Conservation (phyloP, 1,140 invertebrate genomes). For the Mactra quadrangularis region DNA sequence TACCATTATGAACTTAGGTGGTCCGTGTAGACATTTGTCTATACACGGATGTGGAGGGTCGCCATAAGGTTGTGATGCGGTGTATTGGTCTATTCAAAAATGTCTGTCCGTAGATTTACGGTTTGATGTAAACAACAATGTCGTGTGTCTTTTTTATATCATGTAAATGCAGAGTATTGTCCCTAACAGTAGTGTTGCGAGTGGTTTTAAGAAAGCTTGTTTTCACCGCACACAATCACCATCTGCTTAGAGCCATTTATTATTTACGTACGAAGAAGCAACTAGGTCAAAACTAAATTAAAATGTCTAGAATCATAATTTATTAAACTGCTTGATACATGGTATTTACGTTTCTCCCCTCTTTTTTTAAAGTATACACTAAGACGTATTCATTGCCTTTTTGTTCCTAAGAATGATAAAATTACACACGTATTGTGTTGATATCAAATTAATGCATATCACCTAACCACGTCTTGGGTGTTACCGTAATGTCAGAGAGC, state of each 20-base stretch:
- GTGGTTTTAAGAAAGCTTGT: neutral
- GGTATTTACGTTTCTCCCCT: neutral
- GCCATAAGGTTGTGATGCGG: neutral
- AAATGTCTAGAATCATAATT: constrained; percentile 58
- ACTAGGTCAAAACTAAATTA: constrained; percentile 51
- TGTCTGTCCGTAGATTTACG: constrained; percentile 28
- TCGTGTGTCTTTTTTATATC: constrained; percentile 3
- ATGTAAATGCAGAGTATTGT: neutral
- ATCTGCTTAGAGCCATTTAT: constrained; percentile 38
- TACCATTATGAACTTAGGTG: too few relatives aligned
- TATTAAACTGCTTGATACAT: constrained; percentile 43
- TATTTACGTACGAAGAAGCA: constrained; percentile 38
- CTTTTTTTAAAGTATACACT: neutral
- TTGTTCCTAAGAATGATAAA: too few relatives aligned
- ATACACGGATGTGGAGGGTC: constrained; percentile 11
- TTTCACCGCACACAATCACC: constrained; percentile 42
- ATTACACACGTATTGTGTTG: too few relatives aligned
- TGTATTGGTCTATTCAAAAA: constrained; percentile 12
- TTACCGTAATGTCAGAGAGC: too few relatives aligned
- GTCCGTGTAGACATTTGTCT: too few relatives aligned
- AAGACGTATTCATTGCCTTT: neutral
- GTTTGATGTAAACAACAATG: neutral
- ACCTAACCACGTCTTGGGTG: too few relatives aligned
- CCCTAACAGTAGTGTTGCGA: neutral
- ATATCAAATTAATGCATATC: too few relatives aligned